These are phyloP conservation scores for Tetheella fluctuosa DNA, from an alignment of 2,888 invertebrate genomes.

Conservation along the genomic window DNA sequence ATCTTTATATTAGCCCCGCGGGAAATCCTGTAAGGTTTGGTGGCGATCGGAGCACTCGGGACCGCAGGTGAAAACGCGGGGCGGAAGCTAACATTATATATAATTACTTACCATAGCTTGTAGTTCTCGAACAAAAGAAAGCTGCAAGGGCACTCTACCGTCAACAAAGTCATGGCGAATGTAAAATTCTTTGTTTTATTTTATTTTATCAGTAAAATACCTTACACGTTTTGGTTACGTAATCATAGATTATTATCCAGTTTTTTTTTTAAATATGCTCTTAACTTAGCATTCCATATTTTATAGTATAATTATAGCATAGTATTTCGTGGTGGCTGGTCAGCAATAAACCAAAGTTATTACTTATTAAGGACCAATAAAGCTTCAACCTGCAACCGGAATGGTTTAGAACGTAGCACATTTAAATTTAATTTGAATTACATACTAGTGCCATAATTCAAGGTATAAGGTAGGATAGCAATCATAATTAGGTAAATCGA, in stretches of 20 bases:
- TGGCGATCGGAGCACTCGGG: too few relatives aligned
- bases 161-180: too few relatives aligned
- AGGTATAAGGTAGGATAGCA: too few relatives aligned
- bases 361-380: constrained; percentile 25
- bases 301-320: background rate
- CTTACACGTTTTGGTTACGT: too few relatives aligned
- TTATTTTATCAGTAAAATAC: background rate
- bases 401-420: constrained; percentile 20
- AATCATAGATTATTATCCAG: background rate
- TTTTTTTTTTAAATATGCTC: too few relatives aligned
- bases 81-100: too few relatives aligned
- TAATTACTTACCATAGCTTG: too few relatives aligned
- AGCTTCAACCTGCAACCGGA: constrained; percentile 16
- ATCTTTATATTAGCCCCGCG: too few relatives aligned
- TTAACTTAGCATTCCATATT: background rate
- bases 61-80: too few relatives aligned
- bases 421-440: constrained; percentile 20
- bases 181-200: background rate
- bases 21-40: too few relatives aligned
- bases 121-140: too few relatives aligned
- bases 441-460: background rate
- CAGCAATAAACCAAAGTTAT: constrained; percentile 22
- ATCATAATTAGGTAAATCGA: background rate
- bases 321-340: background rate
- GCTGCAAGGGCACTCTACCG: too few relatives aligned